Conservation (phyloP, 2,797 vertebrate genomes). For the Florisuga fusca region DNA sequence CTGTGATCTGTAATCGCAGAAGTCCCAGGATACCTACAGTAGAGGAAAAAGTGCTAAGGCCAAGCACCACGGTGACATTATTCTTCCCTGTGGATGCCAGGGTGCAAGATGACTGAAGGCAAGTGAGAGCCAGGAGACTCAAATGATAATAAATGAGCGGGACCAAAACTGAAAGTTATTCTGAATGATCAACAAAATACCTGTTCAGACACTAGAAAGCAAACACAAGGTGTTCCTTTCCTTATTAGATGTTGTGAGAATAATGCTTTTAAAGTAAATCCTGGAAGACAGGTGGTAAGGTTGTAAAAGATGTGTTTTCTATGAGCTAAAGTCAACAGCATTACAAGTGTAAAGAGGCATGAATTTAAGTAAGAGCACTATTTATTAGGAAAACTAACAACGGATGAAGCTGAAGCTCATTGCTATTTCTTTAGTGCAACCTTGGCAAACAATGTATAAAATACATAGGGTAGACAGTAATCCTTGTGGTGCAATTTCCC, state of each 20-base stretch:
- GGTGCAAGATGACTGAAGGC: neutral
- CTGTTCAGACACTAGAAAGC: neutral
- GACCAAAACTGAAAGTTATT: neutral
- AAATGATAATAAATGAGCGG: neutral
- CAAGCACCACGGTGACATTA: neutral
- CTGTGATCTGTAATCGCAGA: neutral
- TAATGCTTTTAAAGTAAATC: neutral
- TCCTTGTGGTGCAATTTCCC: constrained; percentile 24
- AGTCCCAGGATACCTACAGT: neutral
- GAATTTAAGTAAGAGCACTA: constrained; percentile 30
- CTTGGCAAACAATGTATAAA: neutral
- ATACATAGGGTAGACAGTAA: neutral
- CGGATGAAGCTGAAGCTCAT: neutral
- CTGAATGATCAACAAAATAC: neutral
- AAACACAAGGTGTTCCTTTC: neutral
- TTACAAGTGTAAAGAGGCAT: neutral
- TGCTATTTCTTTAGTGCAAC: constrained; percentile 32
- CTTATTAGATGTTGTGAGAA: neutral
- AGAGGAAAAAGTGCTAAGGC: neutral
- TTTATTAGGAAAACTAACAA: constrained; percentile 41
- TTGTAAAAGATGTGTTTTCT: neutral
- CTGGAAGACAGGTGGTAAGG: neutral
- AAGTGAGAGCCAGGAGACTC: neutral
- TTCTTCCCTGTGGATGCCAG: neutral
- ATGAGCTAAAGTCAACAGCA: neutral